A percentile compares a stretch with the other conserved stretches of the same genome.
phyloP scores from a whole-genome alignment of 2,113 vertebrate species.

The Sakesphorus luctuosus region DNA sequence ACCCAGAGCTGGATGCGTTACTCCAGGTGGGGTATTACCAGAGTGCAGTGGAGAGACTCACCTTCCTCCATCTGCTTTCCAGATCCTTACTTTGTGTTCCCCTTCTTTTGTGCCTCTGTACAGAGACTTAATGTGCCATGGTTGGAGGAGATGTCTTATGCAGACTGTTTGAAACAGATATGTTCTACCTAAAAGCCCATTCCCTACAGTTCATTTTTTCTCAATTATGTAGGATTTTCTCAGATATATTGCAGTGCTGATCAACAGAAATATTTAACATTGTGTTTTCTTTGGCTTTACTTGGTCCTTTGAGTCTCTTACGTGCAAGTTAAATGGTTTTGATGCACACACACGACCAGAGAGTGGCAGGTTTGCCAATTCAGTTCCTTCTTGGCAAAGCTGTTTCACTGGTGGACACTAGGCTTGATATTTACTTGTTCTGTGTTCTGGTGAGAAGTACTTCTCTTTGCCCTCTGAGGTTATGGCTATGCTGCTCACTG shows the following conservation, averaged over 20 bases:
- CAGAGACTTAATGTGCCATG: too few relatives aligned
- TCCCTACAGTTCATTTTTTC: neutral
- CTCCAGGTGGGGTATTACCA: too few relatives aligned
- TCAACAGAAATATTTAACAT: neutral
- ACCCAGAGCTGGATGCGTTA: too few relatives aligned
- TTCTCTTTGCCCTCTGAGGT: neutral
- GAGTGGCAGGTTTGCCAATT: neutral
- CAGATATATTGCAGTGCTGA: neutral
- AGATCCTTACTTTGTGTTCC: too few relatives aligned
- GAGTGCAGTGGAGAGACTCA: too few relatives aligned
- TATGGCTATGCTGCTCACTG: neutral
- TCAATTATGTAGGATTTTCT: neutral
- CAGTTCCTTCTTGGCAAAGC: neutral
- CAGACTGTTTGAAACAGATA: too few relatives aligned
- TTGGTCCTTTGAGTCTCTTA: neutral
- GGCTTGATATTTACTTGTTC: neutral
- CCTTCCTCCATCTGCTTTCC: too few relatives aligned
- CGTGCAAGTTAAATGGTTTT: neutral
- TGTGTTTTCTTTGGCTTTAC: neutral
- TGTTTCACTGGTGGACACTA: neutral
- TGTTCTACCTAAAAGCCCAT: too few relatives aligned
- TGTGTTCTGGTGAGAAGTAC: neutral
- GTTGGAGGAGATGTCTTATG: too few relatives aligned
- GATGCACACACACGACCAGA: neutral
- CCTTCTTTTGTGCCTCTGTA: too few relatives aligned